Evolutionary conservation across 2,888 invertebrate genomes (phyloP).

Genomic region (Bruchidius siliquastri): DNA sequence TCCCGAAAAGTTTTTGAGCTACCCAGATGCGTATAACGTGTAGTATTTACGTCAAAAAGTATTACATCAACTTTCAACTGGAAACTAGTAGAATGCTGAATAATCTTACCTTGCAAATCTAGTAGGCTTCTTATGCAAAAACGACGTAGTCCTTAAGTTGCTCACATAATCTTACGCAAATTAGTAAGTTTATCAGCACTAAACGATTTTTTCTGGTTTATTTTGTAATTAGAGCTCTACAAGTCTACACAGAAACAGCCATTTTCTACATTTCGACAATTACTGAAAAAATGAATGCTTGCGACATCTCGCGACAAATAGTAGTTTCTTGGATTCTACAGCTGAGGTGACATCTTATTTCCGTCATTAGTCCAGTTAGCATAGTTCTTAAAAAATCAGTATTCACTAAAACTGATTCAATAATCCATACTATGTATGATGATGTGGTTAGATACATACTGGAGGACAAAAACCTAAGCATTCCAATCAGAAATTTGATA

Average conservation of each 20-base stretch:
- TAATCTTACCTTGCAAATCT: neutral
- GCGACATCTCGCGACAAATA: constrained; percentile 7
- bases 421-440: too few species aligned
- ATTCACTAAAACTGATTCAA: too few species aligned
- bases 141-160: neutral
- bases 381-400: too few species aligned
- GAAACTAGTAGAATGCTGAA: neutral
- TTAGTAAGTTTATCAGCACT: neutral
- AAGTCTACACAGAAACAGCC: constrained; percentile 10
- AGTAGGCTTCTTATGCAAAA: neutral
- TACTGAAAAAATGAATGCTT: neutral
- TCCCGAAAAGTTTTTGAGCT: neutral
- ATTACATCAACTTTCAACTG: neutral
- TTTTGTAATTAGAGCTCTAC: neutral
- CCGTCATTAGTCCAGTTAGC: neutral
- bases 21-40: neutral
- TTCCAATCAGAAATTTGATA: too few species aligned
- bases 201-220: neutral
- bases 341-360: neutral
- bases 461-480: too few species aligned
- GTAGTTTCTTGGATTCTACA: neutral
- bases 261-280: constrained; percentile 14
- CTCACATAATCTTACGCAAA: neutral
- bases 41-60: neutral
- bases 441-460: too few species aligned